Conservation (phyloP, 2,113 vertebrate species). For the Poecile atricapillus region DNA sequence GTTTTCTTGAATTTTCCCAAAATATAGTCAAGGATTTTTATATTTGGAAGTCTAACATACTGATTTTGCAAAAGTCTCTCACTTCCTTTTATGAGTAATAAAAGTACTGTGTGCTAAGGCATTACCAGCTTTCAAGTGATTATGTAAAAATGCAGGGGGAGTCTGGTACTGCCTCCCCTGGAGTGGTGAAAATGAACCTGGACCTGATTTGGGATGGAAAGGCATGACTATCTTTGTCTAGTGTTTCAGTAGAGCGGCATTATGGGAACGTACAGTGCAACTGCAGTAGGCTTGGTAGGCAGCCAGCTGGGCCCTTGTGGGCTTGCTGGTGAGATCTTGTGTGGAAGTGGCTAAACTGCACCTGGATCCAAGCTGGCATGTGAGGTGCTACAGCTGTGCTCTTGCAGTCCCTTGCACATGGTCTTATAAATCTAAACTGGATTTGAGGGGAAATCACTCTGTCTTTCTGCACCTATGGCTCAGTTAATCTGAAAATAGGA, state of each 20-base stretch:
- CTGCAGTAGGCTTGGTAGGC: not conserved
- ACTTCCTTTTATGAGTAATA: not conserved
- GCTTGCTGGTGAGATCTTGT: not conserved
- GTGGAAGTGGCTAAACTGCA: not conserved
- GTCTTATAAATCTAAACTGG: slow-evolving; percentile 24
- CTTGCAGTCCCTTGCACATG: not conserved
- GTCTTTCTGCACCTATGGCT: not conserved
- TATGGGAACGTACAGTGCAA: rapidly evolving
- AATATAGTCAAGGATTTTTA: not conserved
- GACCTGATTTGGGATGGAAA: not conserved
- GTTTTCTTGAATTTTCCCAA: not conserved
- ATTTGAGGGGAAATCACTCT: not conserved
- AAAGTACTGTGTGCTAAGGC: not conserved
- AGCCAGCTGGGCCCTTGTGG: not conserved
- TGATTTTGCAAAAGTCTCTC: not conserved
- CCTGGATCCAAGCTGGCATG: not conserved
- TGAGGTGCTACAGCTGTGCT: slow-evolving; percentile 23
- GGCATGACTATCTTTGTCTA: not conserved
- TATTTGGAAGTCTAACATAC: not conserved
- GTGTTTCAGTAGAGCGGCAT: not conserved
- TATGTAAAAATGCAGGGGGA: not conserved
- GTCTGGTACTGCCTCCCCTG: not conserved
- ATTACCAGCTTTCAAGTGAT: not conserved
- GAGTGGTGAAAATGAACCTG: not conserved
- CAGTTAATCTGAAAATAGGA: slow-evolving; percentile 25